Base-by-base conservation (phyloP, 2,797 vertebrate genomes). In the Diceros bicornis region DNA sequence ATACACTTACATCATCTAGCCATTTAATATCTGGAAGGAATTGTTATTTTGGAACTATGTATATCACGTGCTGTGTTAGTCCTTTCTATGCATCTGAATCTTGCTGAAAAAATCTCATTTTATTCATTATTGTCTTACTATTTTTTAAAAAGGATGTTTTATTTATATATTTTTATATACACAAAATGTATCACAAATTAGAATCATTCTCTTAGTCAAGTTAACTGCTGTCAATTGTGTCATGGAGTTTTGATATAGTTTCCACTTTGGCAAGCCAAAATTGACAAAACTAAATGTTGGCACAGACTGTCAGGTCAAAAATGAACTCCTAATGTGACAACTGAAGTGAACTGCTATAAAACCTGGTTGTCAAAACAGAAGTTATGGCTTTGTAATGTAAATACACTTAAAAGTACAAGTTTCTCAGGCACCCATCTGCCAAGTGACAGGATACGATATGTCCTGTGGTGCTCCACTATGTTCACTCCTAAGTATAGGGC, bases 231-330 rank as follows among this genome's bases (percentile, higher is more conserved):
- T 72, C 74, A 61, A 32, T 64, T 57, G 23, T 37, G 23, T 50
- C 90, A 34, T 2, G 4, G 52, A 89, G 34, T 96, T 96, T 72
- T 96, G 75, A 87, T 92, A 88, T 2, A 59, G 14, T 71, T 93
- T 98, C 34, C 18, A 34, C 55, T 59, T 68, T 77, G 61, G 71
- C 55, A 79, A 94, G 50, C 27, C 61, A 84, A 96, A 93, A 50
- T 89, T 97, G 87, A 78, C 50, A 95, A 91, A 96, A 93, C 32
- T 71, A 94, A 94, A 93, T 37, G 72, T 91, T 97, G 83, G 50
- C 61, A 62, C 3, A 87, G n/a, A 87, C 23, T 71, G 23, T 74
- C 77, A 57, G 84, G 86, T 93, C 62, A 95, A 91, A 95, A 79
- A 61, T 62, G 79, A 86, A 89, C 34, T 87, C 29, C 17, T 84